Base-by-base conservation (phyloP, 2,888 invertebrate species). In the Bedellia somnulentella region DNA sequence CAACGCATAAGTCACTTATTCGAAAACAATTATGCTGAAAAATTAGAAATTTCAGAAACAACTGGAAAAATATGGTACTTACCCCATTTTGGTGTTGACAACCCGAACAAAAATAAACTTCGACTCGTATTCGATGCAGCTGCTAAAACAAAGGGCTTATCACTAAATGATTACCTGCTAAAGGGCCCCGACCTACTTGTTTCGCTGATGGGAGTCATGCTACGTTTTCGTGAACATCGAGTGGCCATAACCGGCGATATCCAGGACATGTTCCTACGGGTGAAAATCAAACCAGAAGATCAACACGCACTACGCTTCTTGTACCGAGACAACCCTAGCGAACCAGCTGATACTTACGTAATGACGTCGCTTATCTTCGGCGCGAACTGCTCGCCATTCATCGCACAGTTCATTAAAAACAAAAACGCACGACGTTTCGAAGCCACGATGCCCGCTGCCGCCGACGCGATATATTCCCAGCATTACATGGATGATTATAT, bases 181-280 rank as follows among this genome's bases (percentile, higher is more conserved):
- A 42, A 38, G 11, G 55, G 55, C 1, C 53, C 57, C 1, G 52
- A 55, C 21, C 29, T 51, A 3, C 35, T 53, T 3, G 37, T 40
- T 5, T 41, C 49, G 4, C 33, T 60, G 27, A 22, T 43, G 2
- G 47, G 49, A 2, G 43, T 56, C 1, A 15, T 60, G 8, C 41
- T 51, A 32, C 44, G 45, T 4, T 60, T 59, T 27, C 32, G 55
- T 26, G 40, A 45, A 29, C 35, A 41, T 2, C 36, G 36, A 16
- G 34, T 54, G 3, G 58, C 49, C 3, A 37, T 57, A n/a, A 41
- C 25, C 11, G 48, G 36, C 1, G 46, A 48, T 33, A 43, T 46
- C 3, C 40, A 24, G 30, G 23, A 18, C 14, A 21, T 10, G 3
- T 6, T 9, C 27, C 10, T n/a, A n/a, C 9, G n/a, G 17, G 11